Percentiles rank a stretch among this genome's conserved stretches.
phyloP scores from a whole-genome alignment of 2,113 vertebrate genomes.

The Siniperca knerii region DNA sequence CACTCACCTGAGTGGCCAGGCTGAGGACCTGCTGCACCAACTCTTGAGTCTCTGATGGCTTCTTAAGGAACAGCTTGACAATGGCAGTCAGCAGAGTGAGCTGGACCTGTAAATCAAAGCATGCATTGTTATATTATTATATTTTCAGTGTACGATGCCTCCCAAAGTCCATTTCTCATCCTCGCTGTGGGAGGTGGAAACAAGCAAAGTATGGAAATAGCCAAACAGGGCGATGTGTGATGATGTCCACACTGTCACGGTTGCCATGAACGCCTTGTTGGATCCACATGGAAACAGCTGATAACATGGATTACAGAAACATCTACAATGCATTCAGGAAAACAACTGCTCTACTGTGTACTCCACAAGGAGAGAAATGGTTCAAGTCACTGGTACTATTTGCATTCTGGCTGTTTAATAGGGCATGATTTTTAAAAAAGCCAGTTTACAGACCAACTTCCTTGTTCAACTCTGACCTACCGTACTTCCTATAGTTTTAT shows the following conservation, averaged over 20 bases:
- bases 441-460: too few relatives aligned
- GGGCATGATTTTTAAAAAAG: too few relatives aligned
- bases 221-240: neutral
- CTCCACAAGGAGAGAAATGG: too few relatives aligned
- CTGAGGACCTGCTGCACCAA: slow-evolving; percentile 97
- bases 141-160: neutral
- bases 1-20: slow-evolving; percentile 94
- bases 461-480: too few relatives aligned
- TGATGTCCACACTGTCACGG: neutral
- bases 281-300: neutral
- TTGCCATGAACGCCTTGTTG: neutral
- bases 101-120: slow-evolving; percentile 87
- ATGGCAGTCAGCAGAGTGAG: slow-evolving; percentile 96
- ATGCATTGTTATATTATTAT: neutral
- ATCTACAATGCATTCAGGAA: too few relatives aligned
- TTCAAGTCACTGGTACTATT: too few relatives aligned
- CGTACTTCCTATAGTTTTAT: too few relatives aligned
- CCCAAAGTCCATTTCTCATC: neutral
- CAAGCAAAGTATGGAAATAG: neutral
- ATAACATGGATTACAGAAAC: too few relatives aligned
- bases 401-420: too few relatives aligned
- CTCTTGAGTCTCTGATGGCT: slow-evolving; percentile 97
- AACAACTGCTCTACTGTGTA: too few relatives aligned
- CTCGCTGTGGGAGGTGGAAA: neutral
- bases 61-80: slow-evolving; percentile 97